These are phyloP conservation scores for Plumapathes pennacea DNA, from an alignment of 92 coral and sea anemone species.

Conservation along the genomic window DNA sequence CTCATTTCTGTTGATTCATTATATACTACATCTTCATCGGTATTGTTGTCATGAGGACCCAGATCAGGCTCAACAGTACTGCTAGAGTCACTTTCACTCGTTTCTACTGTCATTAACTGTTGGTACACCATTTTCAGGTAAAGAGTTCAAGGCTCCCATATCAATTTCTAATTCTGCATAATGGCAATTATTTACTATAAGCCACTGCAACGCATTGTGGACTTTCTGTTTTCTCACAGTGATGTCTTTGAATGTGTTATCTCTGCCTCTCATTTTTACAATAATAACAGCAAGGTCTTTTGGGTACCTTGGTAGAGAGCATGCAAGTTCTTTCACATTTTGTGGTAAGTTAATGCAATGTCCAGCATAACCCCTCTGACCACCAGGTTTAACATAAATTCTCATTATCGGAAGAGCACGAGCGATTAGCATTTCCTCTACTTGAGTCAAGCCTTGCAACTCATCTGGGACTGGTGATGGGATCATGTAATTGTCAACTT, in stretches of 20 bases:
- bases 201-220: slow-evolving; percentile 42
- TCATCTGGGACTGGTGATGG: slow-evolving; percentile 57
- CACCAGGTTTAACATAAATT: slow-evolving; percentile 54
- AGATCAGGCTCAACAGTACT: slow-evolving; percentile 38
- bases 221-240: slow-evolving; percentile 40
- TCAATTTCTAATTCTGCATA: slow-evolving; percentile 27
- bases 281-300: slow-evolving; percentile 54
- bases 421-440: slow-evolving; percentile 41
- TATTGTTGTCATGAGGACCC: slow-evolving; percentile 47
- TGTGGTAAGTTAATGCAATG: slow-evolving; percentile 62
- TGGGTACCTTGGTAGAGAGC: slow-evolving; percentile 37
- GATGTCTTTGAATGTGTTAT: slow-evolving; percentile 47
- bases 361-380: slow-evolving; percentile 56
- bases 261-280: slow-evolving; percentile 34
- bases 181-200: slow-evolving; percentile 41
- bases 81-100: too few relatives aligned
- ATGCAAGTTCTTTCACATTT: slow-evolving; percentile 55
- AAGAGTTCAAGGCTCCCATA: slow-evolving; percentile 20
- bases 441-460: slow-evolving; percentile 43
- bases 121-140: slow-evolving; percentile 42
- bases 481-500: slow-evolving; percentile 41
- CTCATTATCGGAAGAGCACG: slow-evolving; percentile 43
- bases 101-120: too few relatives aligned
- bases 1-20: slow-evolving; percentile 46
- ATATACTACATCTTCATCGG: slow-evolving; percentile 39